Conservation (phyloP, 2,113 vertebrate species). For the Petaurus breviceps region DNA sequence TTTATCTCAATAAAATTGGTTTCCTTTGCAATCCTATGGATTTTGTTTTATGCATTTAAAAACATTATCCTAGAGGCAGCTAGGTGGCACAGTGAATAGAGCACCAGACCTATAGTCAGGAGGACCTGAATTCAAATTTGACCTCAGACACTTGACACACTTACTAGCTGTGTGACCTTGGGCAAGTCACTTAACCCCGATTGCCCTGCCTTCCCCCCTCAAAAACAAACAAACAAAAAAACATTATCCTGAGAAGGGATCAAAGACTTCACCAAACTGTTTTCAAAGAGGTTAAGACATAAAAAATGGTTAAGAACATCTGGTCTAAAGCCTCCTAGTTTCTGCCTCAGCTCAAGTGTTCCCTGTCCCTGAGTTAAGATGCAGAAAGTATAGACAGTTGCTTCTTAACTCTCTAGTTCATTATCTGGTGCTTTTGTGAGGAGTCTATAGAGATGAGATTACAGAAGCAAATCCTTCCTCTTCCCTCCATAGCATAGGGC, state of each 20-base stretch:
- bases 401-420: slow-evolving; percentile 44
- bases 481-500: not conserved
- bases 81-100: no score
- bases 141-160: no score
- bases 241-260: not conserved
- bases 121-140: no score
- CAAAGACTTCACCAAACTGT: not conserved
- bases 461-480: slow-evolving; percentile 51
- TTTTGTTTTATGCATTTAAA: not conserved
- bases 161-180: no score
- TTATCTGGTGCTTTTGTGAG: slow-evolving; percentile 40
- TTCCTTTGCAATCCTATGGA: not conserved
- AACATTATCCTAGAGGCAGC: not conserved
- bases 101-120: no score
- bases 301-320: not conserved
- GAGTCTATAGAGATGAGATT: slow-evolving; percentile 1
- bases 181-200: no score
- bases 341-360: not conserved
- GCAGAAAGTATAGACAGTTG: slow-evolving; percentile 33
- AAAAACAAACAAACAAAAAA: no score
- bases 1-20: not conserved
- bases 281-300: not conserved
- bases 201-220: no score
- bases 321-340: not conserved
- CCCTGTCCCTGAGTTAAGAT: slow-evolving; percentile 41